Evolutionary conservation across 2,888 invertebrate genomes (phyloP).

Genomic region (Lasioglossum figueresi): DNA sequence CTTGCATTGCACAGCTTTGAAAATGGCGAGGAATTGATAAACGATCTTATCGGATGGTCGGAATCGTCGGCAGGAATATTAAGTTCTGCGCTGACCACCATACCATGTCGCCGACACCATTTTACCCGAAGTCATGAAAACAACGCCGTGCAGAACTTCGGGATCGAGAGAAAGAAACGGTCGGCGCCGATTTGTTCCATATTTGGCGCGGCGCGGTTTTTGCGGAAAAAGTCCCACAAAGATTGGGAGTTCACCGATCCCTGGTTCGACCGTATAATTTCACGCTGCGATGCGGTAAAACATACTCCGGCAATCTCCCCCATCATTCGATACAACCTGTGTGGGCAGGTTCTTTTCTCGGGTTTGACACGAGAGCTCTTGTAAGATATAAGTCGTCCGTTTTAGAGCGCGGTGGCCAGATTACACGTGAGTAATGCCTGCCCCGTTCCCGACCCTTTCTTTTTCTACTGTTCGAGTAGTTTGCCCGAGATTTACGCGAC

Average conservation of each 20-base stretch:
- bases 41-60: neutral
- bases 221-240: neutral
- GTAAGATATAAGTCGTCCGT: constrained; percentile 50
- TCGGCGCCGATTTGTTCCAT: constrained; percentile 44
- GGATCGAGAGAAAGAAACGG: constrained; percentile 12
- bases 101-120: neutral
- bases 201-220: constrained; percentile 36
- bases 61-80: neutral
- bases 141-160: neutral
- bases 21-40: neutral
- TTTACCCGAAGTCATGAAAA: neutral
- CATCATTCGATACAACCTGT: constrained; percentile 47
- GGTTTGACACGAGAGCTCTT: constrained; percentile 47
- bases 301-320: constrained; percentile 26
- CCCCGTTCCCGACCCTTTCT: constrained; percentile 22
- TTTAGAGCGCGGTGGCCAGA: constrained; percentile 50
- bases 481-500: constrained; percentile 57
- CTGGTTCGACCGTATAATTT: constrained; percentile 41
- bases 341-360: constrained; percentile 51
- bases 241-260: constrained; percentile 38
- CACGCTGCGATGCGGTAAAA: constrained; percentile 55
- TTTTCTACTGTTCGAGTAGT: constrained; percentile 42
- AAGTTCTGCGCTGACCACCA: no score
- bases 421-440: constrained; percentile 50
- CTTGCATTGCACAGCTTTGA: neutral